phyloP scores from a whole-genome alignment of 2,113 vertebrate species.

The Syngnathus floridae region DNA sequence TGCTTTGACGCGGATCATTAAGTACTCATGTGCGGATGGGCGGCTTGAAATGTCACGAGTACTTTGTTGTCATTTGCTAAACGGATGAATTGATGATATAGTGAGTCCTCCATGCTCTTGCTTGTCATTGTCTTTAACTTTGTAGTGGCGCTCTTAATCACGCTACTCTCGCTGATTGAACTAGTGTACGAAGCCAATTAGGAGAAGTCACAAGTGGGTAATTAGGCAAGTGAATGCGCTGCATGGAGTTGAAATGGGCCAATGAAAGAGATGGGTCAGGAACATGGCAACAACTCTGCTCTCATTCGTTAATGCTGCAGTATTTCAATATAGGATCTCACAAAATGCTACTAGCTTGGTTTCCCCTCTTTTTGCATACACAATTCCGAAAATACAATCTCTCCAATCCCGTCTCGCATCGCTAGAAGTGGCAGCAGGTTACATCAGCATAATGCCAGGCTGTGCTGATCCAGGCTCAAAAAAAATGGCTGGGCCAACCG shows the following conservation, averaged over 20 bases:
- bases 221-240: constrained; percentile 44
- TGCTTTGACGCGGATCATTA: constrained; percentile 56
- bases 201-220: constrained; percentile 46
- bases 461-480: constrained; percentile 18
- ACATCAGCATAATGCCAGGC: constrained; percentile 36
- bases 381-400: constrained; percentile 4
- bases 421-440: constrained; percentile 43
- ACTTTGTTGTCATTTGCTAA: constrained; percentile 58
- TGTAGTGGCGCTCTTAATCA: constrained; percentile 26
- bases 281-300: constrained; percentile 17
- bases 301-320: constrained; percentile 27
- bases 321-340: not conserved
- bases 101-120: constrained; percentile 1
- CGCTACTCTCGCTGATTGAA: constrained; percentile 45
- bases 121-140: constrained; percentile 4
- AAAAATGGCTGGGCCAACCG: too few species aligned
- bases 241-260: constrained; percentile 33
- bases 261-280: constrained; percentile 37
- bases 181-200: constrained; percentile 51
- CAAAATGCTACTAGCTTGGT: not conserved
- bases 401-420: constrained; percentile 16
- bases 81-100: constrained; percentile 16
- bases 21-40: constrained; percentile 37
- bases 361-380: constrained; percentile 13
- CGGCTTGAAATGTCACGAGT: constrained; percentile 45